Percentiles rank a stretch among this genome's conserved stretches.
These are phyloP conservation scores for Saguinus imperator DNA, from an alignment of 2,113 vertebrate genomes.

Conservation along the genomic window DNA sequence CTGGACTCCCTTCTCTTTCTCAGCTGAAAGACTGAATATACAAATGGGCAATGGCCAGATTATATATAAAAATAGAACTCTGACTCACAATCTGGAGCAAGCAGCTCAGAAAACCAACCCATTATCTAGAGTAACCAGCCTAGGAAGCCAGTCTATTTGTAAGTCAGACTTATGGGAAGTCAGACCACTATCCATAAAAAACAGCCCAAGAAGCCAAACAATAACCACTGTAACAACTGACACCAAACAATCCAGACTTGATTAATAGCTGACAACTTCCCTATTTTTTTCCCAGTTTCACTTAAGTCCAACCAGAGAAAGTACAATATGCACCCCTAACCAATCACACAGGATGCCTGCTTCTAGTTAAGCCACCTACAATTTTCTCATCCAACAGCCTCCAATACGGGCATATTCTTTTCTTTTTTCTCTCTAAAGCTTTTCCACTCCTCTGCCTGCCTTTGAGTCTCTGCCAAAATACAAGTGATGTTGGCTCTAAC, in stretches of 20 bases:
- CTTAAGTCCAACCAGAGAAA: not conserved
- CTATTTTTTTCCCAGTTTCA: not conserved
- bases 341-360: not conserved
- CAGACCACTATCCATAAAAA: not conserved
- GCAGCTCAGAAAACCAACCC: not conserved
- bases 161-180: not conserved
- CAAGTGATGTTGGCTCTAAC: accelerated
- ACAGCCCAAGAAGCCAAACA: not conserved
- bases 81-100: not conserved
- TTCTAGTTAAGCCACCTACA: not conserved
- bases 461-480: not conserved
- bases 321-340: not conserved
- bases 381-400: not conserved
- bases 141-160: not conserved
- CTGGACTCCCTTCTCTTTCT: not conserved
- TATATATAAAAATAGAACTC: not conserved
- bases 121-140: not conserved
- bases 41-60: not conserved
- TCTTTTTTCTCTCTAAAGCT: not conserved
- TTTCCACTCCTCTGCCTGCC: not conserved
- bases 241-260: not conserved
- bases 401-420: not conserved
- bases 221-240: not conserved
- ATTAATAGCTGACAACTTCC: not conserved
- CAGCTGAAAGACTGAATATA: not conserved